Evolutionary conservation across 2,113 vertebrate genomes (phyloP), one percentile per base, ranked within the genome.

Genomic region (Mohoua ochrocephala): DNA sequence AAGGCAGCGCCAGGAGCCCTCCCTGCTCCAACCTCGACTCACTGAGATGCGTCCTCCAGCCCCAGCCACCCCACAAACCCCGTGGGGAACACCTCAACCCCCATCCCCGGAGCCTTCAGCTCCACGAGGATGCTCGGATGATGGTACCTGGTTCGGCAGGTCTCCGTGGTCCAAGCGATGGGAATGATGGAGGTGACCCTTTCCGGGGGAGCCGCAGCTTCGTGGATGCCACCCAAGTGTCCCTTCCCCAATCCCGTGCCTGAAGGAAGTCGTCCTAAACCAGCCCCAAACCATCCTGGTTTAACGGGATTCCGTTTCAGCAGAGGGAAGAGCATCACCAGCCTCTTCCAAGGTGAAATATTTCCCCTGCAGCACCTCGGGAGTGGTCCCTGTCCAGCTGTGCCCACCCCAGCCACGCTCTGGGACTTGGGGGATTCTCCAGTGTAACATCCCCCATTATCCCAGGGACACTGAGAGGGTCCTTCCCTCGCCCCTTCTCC

Each of bases 21-120:
- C 57, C n/a, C 20, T 1, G 16, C 44, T 81, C 84, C 63, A 8
- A 1, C 24, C 54, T 76, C 37, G 35, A 16, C 39, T 73, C 5
- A 0, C 2, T 0, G 1, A 64, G 30, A 33, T 1, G 8, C 1
- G 3, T 68, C 27, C 22, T 87, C 37, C 68, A 57, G 28, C 28
- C 54, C 24, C 3, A 2, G 19, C 7, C 3, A 5, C 59, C 63
- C 89, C 12, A 3, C 4, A 47, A 50, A 47, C 2, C 15, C 22
- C 0, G 0, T 3, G 14, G 22, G 21, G 23, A 56, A 16, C 54
- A 53, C 10, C 39, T 84, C 42, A 33, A 26, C 7, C 53, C 49
- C 16, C 60, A 35, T 54, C 17, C 37, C 56, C 1, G 2, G 33
- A 74, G 45, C 37, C 21, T 73, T 35, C 2, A 2, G 69, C 56